Conservation (phyloP, 2,888 invertebrate genomes). For the Galeopsomyia nigrocyanea region DNA sequence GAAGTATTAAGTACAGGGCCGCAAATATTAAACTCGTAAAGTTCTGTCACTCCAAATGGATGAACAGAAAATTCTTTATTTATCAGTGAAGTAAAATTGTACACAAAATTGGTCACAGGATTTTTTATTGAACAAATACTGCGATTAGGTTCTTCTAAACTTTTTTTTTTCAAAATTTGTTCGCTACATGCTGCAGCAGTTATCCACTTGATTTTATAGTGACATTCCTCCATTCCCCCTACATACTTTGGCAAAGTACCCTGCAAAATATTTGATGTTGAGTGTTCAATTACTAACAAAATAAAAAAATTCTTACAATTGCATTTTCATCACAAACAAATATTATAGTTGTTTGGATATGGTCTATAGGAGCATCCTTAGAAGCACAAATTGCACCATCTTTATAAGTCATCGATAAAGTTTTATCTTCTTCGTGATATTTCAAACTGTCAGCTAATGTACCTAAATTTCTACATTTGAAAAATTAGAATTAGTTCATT, state of each 20-base stretch:
- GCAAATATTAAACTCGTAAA: slow-evolving; percentile 59
- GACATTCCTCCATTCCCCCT: slow-evolving; percentile 54
- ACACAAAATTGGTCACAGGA: slow-evolving; percentile 57
- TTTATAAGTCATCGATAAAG: slow-evolving; percentile 52
- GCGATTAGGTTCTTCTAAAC: slow-evolving; percentile 46
- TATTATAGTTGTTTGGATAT: slow-evolving; percentile 56
- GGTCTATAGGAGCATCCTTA: neutral
- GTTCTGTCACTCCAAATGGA: slow-evolving; percentile 36
- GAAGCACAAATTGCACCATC: slow-evolving; percentile 53
- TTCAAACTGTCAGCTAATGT: slow-evolving; percentile 13
- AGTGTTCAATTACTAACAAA: neutral
- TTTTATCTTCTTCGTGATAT: slow-evolving; percentile 42
- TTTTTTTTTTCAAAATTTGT: slow-evolving; percentile 55
- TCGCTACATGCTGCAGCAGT: slow-evolving; percentile 59
- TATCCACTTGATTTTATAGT: slow-evolving; percentile 59
- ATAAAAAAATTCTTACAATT: slow-evolving; percentile 50
- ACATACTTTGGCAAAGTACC: slow-evolving; percentile 56
- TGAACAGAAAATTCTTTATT: slow-evolving; percentile 48
- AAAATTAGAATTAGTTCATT: no score
- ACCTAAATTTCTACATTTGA: slow-evolving; percentile 34
- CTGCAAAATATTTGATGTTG: slow-evolving; percentile 48
- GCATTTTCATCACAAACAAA: slow-evolving; percentile 59
- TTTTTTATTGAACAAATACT: slow-evolving; percentile 56
- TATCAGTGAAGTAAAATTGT: slow-evolving; percentile 56
- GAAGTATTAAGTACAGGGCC: slow-evolving; percentile 46